Evolutionary conservation across 2,113 vertebrate species (phyloP), one percentile per base, ranked within the genome.

Genomic region (Pelodiscus sinensis): DNA sequence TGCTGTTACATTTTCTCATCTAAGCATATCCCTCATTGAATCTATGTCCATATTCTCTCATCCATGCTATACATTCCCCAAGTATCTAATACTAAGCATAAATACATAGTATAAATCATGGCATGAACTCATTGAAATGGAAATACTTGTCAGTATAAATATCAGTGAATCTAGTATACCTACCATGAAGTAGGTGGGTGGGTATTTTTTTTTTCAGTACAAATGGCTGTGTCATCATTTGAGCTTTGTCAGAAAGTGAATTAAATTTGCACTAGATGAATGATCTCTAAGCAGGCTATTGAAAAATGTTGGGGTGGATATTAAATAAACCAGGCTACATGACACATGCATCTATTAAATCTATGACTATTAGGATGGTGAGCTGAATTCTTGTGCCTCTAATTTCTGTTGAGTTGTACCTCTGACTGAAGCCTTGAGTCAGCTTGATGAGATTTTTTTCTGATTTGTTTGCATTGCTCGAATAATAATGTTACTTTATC

Each of bases 181-280:
- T 73, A 31, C 85, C 93, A 81, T 84, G 85, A 92, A 55, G 6
- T 25, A 6, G 12, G 58, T 82, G 75, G 57, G 75, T 82, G 54
- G n/a, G 2, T 16, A 25, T 5, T 81, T 84, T 90, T 44, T 44
- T 56, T 54, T 38, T 87, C 60, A 27, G 21, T 62, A 89, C 79
- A 92, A 96, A 93, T 18, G 12, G 56, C 60, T 89, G 29, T 58
- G 79, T 86, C 79, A 62, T 90, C 81, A 77, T 81, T 94, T 92
- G 9, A 95, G 68, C 60, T 82, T 22, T 80, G 50, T 89, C 90
- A 92, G 84, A 68, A 90, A 93, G 78, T 44, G 86, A 95, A 87
- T 79, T 90, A 90, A 90, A 90, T 86, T 92, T 82, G 79, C 21
- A 25, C 75, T 24, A 89, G 50, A 92, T 94, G 92, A 95, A 89